Evolutionary conservation across 2,113 vertebrate species (phyloP), one percentile per base, ranked within the genome.

Genomic region (Platanista minor): DNA sequence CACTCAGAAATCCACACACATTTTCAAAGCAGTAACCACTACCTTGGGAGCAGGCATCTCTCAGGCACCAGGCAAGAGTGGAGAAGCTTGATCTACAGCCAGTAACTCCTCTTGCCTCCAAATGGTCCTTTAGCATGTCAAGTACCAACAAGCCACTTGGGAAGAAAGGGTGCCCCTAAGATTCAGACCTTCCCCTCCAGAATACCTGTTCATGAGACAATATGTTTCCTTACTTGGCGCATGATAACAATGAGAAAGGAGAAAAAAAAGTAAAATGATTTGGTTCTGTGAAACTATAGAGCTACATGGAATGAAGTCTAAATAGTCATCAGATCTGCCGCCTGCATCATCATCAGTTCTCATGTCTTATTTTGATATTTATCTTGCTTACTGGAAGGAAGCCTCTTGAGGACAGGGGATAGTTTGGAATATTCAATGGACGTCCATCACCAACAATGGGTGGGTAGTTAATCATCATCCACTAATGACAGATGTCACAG

Each of bases 1-100:
- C 91, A 95, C 54, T 94, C 72, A 57, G 59, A 96, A 93, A 96
- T 92, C 87, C 74, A 96, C 82, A 94, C 41, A 83, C 69, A 88
- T 94, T 93, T 96, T 96, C 91, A 96, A 93, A 83, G 82, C 43
- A 91, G 52, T 88, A 95, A 89, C 62, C n/a, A 90, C 74, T 78
- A 54, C 69, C 62, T 93, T 27, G 71, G 81, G 67, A 87, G 29
- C 27, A 75, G 72, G 71, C 57, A 94, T 90, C 87, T 95, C 82
- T 78, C 69, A 57, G 49, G 92, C 94, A 95, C 27, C 46, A 97
- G 54, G 46, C 59, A 92, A 2, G 11, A 90, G 67, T 6, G 1
- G 49, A 87, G 93, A 59, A 96, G 91, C 17, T 59, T 95, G 86
- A 94, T 66, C 20, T 61, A 72, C 0, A 94, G 93, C 52, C 95